Conservation (phyloP, 2,797 vertebrate species). For the Brotula barbata region DNA sequence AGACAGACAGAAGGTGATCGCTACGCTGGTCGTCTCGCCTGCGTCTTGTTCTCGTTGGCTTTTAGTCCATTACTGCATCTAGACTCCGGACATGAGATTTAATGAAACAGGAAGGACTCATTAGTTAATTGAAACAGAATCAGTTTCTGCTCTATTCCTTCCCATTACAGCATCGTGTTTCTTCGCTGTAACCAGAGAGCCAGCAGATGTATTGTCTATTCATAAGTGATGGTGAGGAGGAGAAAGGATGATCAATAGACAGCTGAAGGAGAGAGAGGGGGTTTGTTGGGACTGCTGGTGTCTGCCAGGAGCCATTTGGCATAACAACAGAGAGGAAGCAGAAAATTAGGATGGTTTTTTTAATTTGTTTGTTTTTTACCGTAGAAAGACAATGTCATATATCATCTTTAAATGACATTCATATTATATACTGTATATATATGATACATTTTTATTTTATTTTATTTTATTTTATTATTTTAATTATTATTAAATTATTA, state of each 20-base stretch:
- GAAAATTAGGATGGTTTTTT: neutral
- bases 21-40: neutral
- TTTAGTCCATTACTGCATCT: neutral
- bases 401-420: no score
- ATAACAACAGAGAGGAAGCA: conserved; percentile 14
- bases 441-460: no score
- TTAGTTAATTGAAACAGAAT: neutral
- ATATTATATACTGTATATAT: no score
- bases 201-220: neutral
- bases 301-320: neutral
- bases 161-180: conserved; percentile 2
- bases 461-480: no score
- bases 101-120: neutral
- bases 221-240: neutral
- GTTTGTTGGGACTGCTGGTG: conserved; percentile 1
- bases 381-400: no score
- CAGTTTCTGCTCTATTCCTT: conserved; percentile 3
- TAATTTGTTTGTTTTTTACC: no score
- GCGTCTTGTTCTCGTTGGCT: neutral
- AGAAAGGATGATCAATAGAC: conserved; percentile 1
- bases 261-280: neutral
- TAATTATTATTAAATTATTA: no score
- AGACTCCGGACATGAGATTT: neutral
- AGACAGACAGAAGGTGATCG: neutral
- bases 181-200: neutral